Conservation (phyloP, 2,888 invertebrate species). For the Caenorhabditis sp. region DNA sequence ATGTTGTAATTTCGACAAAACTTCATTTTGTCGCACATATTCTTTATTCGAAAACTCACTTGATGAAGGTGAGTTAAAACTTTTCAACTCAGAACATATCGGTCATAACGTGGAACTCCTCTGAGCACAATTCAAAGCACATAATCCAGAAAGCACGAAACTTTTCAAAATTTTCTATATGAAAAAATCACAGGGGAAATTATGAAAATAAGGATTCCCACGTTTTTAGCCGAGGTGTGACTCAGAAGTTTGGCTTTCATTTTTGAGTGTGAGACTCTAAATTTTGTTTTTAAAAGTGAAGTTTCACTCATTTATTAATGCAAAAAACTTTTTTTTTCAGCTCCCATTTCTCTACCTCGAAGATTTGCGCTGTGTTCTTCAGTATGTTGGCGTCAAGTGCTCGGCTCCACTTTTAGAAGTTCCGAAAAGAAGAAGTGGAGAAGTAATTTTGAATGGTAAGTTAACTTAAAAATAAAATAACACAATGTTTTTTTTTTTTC, state of each 20-base stretch:
- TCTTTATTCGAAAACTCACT: neutral
- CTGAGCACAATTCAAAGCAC: no score
- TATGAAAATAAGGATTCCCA: no score
- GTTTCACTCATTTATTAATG: neutral
- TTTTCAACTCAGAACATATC: no score
- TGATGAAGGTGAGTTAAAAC: neutral
- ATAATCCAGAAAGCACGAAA: no score
- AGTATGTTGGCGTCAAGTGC: neutral
- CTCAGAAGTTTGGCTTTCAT: no score
- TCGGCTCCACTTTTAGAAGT: neutral
- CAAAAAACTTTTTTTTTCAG: neutral
- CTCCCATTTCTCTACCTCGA: neutral
- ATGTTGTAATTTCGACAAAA: neutral
- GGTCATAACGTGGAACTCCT: no score
- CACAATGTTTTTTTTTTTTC: neutral
- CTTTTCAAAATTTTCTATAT: no score
- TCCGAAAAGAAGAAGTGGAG: neutral
- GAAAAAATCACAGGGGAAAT: no score
- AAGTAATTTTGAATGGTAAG: neutral
- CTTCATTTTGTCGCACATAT: neutral
- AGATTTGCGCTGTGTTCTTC: neutral
- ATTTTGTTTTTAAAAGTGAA: no score
- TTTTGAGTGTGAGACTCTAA: no score
- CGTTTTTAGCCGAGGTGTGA: no score
- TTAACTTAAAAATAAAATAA: no score